Conservation (phyloP, 2,797 vertebrate species). For the Parauchenoglanis punctatus region DNA sequence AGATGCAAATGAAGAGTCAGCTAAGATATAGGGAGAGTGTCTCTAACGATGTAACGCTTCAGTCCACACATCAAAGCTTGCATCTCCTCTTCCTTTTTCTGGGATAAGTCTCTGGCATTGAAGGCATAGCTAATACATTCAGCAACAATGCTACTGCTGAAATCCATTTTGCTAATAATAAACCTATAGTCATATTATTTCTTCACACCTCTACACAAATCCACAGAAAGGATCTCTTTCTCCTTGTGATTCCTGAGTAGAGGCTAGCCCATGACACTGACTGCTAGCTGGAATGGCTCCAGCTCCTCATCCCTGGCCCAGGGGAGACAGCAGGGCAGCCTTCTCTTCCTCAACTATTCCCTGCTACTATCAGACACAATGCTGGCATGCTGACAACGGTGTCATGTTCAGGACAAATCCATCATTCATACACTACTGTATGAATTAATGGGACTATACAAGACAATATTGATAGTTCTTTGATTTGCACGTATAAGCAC, state of each 20-base stretch:
- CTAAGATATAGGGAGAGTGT: conserved; percentile 19
- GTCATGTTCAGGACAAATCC: conserved; percentile 70
- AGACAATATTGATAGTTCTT: conserved; percentile 14
- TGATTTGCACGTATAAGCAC: conserved; percentile 2
- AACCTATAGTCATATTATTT: background rate
- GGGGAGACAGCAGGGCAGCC: conserved; percentile 49
- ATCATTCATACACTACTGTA: conserved; percentile 27
- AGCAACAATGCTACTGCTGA: background rate
- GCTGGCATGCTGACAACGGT: conserved; percentile 76
- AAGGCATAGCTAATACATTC: conserved; percentile 15
- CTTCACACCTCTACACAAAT: background rate
- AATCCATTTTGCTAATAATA: conserved; percentile 2
- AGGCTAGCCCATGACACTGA: conserved; percentile 65
- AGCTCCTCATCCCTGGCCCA: conserved; percentile 56
- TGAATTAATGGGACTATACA: conserved; percentile 30
- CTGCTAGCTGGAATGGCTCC: conserved; percentile 70
- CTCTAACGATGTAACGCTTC: conserved; percentile 27
- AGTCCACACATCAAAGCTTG: conserved; percentile 25
- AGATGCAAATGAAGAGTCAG: conserved; percentile 40
- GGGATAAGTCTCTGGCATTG: background rate
- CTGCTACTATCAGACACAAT: conserved; percentile 74
- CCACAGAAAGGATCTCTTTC: conserved; percentile 61
- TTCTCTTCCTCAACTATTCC: conserved; percentile 38
- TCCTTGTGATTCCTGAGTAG: conserved; percentile 68
- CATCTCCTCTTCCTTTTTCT: background rate